Conservation (phyloP, 1,140 invertebrate species). For the Dendrolimus kikuchii region DNA sequence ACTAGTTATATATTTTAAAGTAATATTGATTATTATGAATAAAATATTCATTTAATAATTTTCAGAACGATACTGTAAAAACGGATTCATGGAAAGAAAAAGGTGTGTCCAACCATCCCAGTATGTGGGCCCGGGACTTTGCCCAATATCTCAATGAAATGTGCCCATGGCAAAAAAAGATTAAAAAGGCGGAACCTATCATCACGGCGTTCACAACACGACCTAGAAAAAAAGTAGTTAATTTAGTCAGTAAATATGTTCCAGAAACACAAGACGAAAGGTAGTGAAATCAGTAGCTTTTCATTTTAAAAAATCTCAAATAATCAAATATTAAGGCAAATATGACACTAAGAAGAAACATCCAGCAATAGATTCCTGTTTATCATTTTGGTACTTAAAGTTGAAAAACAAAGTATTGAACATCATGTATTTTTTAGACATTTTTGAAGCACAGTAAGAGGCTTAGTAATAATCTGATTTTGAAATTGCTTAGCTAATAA, state of each 20-base stretch:
- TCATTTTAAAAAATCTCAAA: not conserved
- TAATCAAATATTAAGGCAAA: no score
- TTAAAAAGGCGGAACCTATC: constrained; percentile 35
- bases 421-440: no score
- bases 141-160: constrained; percentile 23
- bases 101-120: constrained; percentile 41
- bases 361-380: no score
- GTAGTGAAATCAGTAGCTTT: constrained; percentile 10
- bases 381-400: no score
- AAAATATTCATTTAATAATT: constrained; percentile 1
- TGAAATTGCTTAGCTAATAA: no score
- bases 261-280: constrained; percentile 57
- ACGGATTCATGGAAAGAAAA: constrained; percentile 44
- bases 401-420: no score
- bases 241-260: constrained; percentile 46
- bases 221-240: constrained; percentile 43
- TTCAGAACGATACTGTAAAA: constrained; percentile 34
- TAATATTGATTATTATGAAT: no score
- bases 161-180: constrained; percentile 42
- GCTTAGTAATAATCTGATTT: no score
- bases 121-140: constrained; percentile 53
- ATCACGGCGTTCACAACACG: constrained; percentile 28
- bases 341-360: no score
- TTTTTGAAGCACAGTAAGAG: no score
- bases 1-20: no score